Conservation (phyloP, 2,888 invertebrate species). For the Tetragonula carbonaria region DNA sequence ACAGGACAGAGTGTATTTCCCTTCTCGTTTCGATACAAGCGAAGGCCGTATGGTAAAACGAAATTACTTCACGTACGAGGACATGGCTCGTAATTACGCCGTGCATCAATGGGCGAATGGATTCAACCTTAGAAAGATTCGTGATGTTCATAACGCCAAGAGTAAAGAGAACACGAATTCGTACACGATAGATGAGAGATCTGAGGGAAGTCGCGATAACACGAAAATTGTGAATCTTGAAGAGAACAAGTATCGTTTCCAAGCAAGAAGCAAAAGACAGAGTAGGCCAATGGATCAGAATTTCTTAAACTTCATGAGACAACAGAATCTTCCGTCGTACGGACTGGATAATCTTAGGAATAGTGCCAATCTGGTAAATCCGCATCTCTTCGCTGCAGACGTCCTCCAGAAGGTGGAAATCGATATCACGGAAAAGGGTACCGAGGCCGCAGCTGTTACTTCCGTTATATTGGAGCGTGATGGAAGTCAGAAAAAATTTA, state of each 20-base stretch:
- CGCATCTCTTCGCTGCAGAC: conserved; percentile 87
- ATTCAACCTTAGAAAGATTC: conserved; percentile 68
- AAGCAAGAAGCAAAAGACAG: conserved; percentile 64
- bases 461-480: conserved; percentile 86
- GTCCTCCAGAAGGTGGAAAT: conserved; percentile 89
- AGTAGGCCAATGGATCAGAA: conserved; percentile 73
- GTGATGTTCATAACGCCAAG: conserved; percentile 18
- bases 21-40: conserved; percentile 62
- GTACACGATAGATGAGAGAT: background rate
- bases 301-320: conserved; percentile 69
- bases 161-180: background rate
- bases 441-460: conserved; percentile 90
- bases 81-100: conserved; percentile 66
- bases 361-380: conserved; percentile 84
- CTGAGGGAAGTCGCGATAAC: background rate
- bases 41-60: background rate
- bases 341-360: conserved; percentile 79
- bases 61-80: conserved; percentile 75
- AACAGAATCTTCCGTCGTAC: conserved; percentile 69
- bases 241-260: conserved; percentile 61
- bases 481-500: conserved; percentile 84
- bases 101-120: conserved; percentile 79
- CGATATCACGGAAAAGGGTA: conserved; percentile 88
- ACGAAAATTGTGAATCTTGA: conserved; percentile 53
- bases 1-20: conserved; percentile 39